These are phyloP conservation scores for cat (Felis catus) DNA, from an alignment of 2,113 vertebrate genomes.

Conservation along the genomic window DNA sequence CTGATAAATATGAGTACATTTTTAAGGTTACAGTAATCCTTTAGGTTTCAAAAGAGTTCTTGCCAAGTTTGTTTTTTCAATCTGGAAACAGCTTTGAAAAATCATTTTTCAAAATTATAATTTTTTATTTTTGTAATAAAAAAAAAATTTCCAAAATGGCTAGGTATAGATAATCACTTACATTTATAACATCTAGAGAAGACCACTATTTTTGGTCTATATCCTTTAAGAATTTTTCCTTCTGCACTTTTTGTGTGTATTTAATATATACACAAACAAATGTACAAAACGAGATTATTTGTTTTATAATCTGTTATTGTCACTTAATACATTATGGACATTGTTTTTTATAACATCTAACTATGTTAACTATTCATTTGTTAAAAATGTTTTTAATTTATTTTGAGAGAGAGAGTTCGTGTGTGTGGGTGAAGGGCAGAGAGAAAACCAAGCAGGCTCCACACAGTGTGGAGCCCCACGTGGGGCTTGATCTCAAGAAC, in stretches of 20 bases:
- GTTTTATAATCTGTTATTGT: neutral
- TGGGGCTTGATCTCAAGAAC: no score
- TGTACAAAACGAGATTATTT: neutral
- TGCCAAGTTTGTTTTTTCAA: neutral
- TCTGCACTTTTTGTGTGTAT: neutral
- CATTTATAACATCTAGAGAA: slow-evolving; percentile 17
- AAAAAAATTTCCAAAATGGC: neutral
- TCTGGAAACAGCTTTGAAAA: neutral
- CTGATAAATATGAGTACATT: neutral
- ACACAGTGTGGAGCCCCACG: no score
- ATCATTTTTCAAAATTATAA: slow-evolving; percentile 26
- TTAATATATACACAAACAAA: neutral
- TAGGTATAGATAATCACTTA: neutral
- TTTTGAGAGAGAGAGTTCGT: no score
- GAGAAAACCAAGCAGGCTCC: no score
- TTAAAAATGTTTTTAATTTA: no score
- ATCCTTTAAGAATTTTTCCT: neutral
- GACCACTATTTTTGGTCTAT: neutral
- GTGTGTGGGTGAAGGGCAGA: no score
- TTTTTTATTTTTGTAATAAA: slow-evolving; percentile 1
- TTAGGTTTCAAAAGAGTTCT: neutral
- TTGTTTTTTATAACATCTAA: neutral
- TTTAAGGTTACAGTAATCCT: neutral
- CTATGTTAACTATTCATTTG: neutral
- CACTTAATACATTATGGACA: neutral